A percentile compares a stretch with the other conserved stretches of the same genome.
Evolutionary conservation across 1,140 invertebrate genomes (phyloP).

Genomic region (Cataglyphis hispanica): DNA sequence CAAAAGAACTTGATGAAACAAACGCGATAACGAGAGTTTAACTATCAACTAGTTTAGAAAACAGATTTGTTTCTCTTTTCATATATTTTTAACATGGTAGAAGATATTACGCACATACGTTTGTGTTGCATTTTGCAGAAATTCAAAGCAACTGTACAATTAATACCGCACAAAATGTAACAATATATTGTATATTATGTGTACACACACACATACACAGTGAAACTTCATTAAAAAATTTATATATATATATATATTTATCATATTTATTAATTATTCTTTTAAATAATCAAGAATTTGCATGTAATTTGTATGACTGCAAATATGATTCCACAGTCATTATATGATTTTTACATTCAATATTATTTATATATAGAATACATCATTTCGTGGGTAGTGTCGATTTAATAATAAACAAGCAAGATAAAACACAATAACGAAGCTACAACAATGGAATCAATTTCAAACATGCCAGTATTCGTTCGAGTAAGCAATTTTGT

Average conservation of each 20-base stretch:
- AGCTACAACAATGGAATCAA: slow-evolving; percentile 31
- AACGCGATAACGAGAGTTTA: not conserved
- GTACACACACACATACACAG: not conserved
- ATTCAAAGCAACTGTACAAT: not conserved
- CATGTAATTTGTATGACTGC: no score
- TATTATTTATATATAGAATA: no score
- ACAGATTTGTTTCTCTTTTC: not conserved
- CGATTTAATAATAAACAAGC: slow-evolving; percentile 19
- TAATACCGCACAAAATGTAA: not conserved
- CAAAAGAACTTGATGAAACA: slow-evolving; percentile 16
- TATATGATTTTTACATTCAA: slow-evolving; percentile 7
- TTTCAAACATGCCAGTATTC: slow-evolving; percentile 31
- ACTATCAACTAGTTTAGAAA: not conserved
- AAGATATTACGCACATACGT: not conserved
- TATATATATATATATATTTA: not conserved
- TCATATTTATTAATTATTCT: not conserved
- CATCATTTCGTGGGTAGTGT: slow-evolving; percentile 11
- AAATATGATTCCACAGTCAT: not conserved
- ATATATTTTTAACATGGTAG: not conserved
- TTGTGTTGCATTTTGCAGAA: slow-evolving; percentile 8
- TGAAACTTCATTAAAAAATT: not conserved
- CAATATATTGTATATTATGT: not conserved
- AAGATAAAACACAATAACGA: slow-evolving; percentile 38
- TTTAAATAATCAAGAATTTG: not conserved
- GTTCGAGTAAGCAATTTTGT: slow-evolving; percentile 37